Evolutionary conservation across 35 echinoderm and acorn worm genomes (phyloP).

Genomic region (Apostichopus japonicus): DNA sequence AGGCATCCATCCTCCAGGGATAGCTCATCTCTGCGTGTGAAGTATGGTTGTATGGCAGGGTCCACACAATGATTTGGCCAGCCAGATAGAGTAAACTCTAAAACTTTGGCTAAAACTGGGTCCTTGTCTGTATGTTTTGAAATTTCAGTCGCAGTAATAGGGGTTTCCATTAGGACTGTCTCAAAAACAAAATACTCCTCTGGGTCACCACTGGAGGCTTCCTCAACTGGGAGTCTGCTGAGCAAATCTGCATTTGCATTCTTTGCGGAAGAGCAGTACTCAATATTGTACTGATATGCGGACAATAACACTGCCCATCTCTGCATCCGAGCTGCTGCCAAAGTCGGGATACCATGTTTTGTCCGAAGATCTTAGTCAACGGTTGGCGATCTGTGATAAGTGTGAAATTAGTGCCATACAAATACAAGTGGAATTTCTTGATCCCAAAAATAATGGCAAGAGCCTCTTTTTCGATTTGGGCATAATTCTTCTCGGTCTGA

Average conservation of each 20-base stretch:
- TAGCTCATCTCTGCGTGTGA: constrained; percentile 28
- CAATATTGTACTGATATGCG: too few relatives aligned
- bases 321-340: too few relatives aligned
- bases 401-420: constrained; percentile 54
- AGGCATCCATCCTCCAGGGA: constrained; percentile 54
- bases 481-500: constrained; percentile 61
- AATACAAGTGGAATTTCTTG: constrained; percentile 69
- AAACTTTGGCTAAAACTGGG: not conserved
- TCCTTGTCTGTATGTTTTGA: constrained; percentile 2
- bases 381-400: constrained; percentile 67
- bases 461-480: constrained; percentile 67
- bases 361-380: constrained; percentile 4
- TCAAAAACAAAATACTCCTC: constrained; percentile 49
- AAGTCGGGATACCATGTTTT: too few relatives aligned
- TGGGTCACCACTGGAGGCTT: constrained; percentile 2
- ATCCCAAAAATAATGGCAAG: constrained; percentile 61
- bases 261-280: too few relatives aligned
- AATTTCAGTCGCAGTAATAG: constrained; percentile 31
- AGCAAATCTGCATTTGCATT: too few relatives aligned
- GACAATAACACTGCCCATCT: too few relatives aligned
- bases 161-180: constrained; percentile 6
- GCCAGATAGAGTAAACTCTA: constrained; percentile 18
- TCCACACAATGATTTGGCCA: constrained; percentile 13
- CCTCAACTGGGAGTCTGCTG: too few relatives aligned
- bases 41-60: constrained; percentile 19